Conservation (phyloP, 2,888 invertebrate species). For the Helleia helle region DNA sequence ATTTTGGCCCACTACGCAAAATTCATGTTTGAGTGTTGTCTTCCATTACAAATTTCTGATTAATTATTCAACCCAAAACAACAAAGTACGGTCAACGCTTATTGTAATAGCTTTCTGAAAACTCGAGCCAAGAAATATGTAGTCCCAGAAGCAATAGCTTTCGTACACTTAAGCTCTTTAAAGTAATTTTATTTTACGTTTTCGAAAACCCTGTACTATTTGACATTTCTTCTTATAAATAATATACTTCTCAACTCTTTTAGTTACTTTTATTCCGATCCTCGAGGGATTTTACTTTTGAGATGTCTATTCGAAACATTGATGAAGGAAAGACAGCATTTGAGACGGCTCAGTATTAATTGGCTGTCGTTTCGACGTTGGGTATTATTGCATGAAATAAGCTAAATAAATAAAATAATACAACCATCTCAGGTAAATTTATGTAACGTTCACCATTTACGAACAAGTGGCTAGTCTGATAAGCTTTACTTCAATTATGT, state of each 20-base stretch:
- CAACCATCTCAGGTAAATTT: too few relatives aligned
- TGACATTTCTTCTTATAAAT: neutral
- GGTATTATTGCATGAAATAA: too few relatives aligned
- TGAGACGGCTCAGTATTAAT: too few relatives aligned
- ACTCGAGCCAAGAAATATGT: slow-evolving; percentile 8
- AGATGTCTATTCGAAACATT: too few relatives aligned
- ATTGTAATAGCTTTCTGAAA: slow-evolving; percentile 15
- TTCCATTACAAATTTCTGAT: slow-evolving; percentile 16
- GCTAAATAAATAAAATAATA: too few relatives aligned
- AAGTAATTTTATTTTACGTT: neutral
- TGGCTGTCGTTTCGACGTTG: too few relatives aligned
- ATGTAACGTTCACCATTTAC: too few relatives aligned
- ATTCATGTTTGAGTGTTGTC: slow-evolving; percentile 18
- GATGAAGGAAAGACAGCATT: too few relatives aligned
- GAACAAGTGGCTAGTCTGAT: too few relatives aligned
- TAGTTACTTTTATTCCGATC: neutral
- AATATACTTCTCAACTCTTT: neutral
- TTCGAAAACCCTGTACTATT: too few relatives aligned
- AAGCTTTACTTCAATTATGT: too few relatives aligned
- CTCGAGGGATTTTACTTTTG: neutral
- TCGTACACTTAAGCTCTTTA: neutral
- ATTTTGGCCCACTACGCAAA: slow-evolving; percentile 19
- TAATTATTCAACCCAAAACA: slow-evolving; percentile 19
- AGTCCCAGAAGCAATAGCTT: slow-evolving; percentile 1
- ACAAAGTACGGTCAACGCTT: slow-evolving; percentile 17